Evolutionary conservation across 2,797 vertebrate genomes (phyloP).

Genomic region (Rhinogobio ventralis): DNA sequence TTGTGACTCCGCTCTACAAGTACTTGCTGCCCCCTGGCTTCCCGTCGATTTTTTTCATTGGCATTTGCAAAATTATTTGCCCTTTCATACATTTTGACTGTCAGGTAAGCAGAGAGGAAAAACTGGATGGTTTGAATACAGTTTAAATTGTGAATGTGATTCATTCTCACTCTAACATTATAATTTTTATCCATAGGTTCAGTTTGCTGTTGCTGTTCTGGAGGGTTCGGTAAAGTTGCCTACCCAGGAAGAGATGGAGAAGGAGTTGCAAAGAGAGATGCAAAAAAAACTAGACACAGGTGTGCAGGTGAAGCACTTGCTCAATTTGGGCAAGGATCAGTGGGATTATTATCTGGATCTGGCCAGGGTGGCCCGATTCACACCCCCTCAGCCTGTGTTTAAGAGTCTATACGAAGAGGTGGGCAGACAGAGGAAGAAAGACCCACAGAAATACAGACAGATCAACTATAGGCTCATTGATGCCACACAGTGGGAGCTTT

Average conservation of each 20-base stretch:
- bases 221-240: slow-evolving; percentile 73
- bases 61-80: slow-evolving; percentile 78
- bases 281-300: slow-evolving; percentile 58
- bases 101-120: slow-evolving; percentile 69
- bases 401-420: slow-evolving; percentile 75
- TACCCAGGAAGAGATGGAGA: slow-evolving; percentile 71
- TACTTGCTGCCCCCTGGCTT: slow-evolving; percentile 75
- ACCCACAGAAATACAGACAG: slow-evolving; percentile 68
- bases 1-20: slow-evolving; percentile 75
- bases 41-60: slow-evolving; percentile 79
- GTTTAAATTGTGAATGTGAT: not conserved
- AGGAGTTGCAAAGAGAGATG: slow-evolving; percentile 57
- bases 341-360: slow-evolving; percentile 78
- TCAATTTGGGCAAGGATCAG: slow-evolving; percentile 72
- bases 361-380: slow-evolving; percentile 67
- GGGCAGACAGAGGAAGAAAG: slow-evolving; percentile 58
- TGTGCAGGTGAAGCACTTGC: slow-evolving; percentile 70
- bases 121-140: not conserved
- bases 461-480: slow-evolving; percentile 73
- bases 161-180: not conserved
- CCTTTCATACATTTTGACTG: slow-evolving; percentile 82
- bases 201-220: slow-evolving; percentile 75
- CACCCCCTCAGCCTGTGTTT: slow-evolving; percentile 64
- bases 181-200: slow-evolving; percentile 65
- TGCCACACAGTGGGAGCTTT: slow-evolving; percentile 69